Conservation (phyloP, 2,888 invertebrate species). For the Sylvicola cinctus region DNA sequence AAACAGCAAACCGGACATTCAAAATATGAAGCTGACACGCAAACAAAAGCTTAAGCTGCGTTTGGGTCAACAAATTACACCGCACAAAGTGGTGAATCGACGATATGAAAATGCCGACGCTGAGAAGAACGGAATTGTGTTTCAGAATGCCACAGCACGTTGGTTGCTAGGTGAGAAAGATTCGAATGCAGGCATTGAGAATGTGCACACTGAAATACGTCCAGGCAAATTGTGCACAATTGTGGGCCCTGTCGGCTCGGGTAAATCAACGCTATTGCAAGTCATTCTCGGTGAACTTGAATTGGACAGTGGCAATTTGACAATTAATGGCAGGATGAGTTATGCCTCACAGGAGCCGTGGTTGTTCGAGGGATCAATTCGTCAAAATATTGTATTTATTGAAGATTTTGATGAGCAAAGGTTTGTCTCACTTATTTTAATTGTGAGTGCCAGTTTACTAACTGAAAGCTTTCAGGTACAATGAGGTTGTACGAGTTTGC, state of each 20-base stretch:
- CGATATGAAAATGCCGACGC: too few relatives aligned
- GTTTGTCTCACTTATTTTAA: conserved; percentile 44
- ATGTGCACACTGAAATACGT: conserved; percentile 6
- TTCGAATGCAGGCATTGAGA: conserved; percentile 1
- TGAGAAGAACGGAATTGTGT: conserved; percentile 23
- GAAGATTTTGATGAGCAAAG: conserved; percentile 35
- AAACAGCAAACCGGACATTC: conserved; percentile 22
- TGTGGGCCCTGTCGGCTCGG: conserved; percentile 50
- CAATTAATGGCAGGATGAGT: conserved; percentile 31
- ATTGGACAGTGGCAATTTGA: conserved; percentile 23
- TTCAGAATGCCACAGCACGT: conserved; percentile 3
- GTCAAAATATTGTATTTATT: conserved; percentile 40
- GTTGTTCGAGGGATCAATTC: conserved; percentile 48
- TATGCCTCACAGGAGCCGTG: conserved; percentile 76
- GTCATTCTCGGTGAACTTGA: conserved; percentile 24
- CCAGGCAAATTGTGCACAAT: conserved; percentile 33
- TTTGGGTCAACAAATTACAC: too few relatives aligned
- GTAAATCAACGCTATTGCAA: conserved; percentile 31
- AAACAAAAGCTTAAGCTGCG: too few relatives aligned
- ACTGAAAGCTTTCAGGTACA: conserved; percentile 36
- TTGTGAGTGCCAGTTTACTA: too few relatives aligned
- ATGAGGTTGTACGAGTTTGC: conserved; percentile 22
- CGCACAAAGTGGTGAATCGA: too few relatives aligned
- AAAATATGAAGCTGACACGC: background rate
- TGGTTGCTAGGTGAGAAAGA: conserved; percentile 1